A percentile compares a stretch with the other conserved stretches of the same genome.
phyloP scores from a whole-genome alignment of 1,140 invertebrate species.

The Pseudomyrmex concolor region DNA sequence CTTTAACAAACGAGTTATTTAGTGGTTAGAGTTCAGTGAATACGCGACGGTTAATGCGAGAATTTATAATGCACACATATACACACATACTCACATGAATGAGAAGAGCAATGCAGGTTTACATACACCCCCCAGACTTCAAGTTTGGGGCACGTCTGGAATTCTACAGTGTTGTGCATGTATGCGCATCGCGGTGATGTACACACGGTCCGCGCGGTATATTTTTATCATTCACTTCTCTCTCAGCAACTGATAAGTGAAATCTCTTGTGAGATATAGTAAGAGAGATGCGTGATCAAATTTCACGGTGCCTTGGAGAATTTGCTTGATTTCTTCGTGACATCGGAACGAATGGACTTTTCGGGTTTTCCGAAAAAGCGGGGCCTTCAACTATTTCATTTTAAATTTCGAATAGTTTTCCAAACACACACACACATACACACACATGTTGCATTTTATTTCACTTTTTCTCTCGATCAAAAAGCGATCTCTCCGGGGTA shows the following conservation, averaged over 20 bases:
- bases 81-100: neutral
- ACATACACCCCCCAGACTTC: neutral
- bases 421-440: neutral
- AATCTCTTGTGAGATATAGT: conserved; percentile 41
- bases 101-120: conserved; percentile 2
- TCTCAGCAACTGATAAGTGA: conserved; percentile 40
- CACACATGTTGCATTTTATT: neutral
- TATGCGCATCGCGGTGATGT: neutral
- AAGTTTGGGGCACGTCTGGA: conserved; percentile 11
- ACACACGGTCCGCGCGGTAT: neutral
- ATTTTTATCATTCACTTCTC: conserved; percentile 46
- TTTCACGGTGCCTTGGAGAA: conserved; percentile 40
- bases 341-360: conserved; percentile 24
- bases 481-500: neutral
- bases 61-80: conserved; percentile 28
- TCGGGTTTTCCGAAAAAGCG: neutral
- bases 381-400: conserved; percentile 25
- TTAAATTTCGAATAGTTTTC: conserved; percentile 18
- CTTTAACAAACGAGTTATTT: conserved; percentile 45
- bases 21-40: conserved; percentile 23
- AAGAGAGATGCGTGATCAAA: conserved; percentile 38
- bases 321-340: conserved; percentile 11
- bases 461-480: no score
- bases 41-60: conserved; percentile 19
- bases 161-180: conserved; percentile 3